A percentile compares a stretch with the other conserved stretches of the same genome.
These are phyloP conservation scores for Lasioglossum baleicum DNA, from an alignment of 1,140 invertebrate species.

Conservation along the genomic window DNA sequence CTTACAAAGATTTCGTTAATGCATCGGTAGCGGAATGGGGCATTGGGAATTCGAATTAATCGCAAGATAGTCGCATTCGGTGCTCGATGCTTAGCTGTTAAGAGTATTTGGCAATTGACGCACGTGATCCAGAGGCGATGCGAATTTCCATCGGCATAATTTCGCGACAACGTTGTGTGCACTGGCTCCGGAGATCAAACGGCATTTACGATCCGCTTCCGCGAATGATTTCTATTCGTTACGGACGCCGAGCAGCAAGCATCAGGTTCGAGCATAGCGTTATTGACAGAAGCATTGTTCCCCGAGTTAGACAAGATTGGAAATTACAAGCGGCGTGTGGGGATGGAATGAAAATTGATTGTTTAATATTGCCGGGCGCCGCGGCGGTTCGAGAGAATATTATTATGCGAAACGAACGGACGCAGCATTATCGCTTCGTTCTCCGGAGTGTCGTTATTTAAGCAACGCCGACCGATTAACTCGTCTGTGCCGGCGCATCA, in stretches of 20 bases:
- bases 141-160: constrained; percentile 8
- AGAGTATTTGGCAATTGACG: neutral
- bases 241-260: too few species aligned
- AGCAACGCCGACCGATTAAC: neutral
- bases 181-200: constrained; percentile 18
- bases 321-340: neutral
- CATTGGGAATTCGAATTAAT: too few species aligned
- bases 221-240: neutral
- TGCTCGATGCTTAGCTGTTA: neutral
- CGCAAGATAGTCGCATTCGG: too few species aligned
- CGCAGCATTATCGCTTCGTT: neutral
- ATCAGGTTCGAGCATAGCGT: neutral
- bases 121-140: too few species aligned
- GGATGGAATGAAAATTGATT: neutral
- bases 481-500: neutral
- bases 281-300: neutral
- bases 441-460: neutral
- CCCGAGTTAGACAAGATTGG: neutral
- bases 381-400: too few species aligned
- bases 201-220: neutral
- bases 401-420: too few species aligned
- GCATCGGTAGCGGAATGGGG: too few species aligned
- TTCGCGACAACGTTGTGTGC: neutral
- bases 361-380: neutral
- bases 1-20: too few species aligned